phyloP scores from a whole-genome alignment of 1,140 invertebrate genomes.

The Drosophila watanabei region DNA sequence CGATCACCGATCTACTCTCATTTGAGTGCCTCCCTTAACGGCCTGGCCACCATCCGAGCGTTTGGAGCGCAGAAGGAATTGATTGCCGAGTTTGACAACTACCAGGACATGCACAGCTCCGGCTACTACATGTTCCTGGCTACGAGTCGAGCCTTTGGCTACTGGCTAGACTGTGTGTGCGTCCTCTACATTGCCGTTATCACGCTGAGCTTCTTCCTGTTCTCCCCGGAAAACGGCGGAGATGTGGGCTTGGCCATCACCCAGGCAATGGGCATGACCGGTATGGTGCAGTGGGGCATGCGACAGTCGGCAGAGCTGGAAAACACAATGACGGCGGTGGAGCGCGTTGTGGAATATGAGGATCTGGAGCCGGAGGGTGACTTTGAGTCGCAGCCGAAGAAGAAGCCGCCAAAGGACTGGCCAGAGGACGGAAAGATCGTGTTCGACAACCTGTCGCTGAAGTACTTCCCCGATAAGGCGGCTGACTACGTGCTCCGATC shows the following conservation, averaged over 20 bases:
- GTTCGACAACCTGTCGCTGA: constrained; percentile 89
- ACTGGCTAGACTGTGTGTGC: constrained; percentile 92
- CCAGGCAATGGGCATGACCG: constrained; percentile 92
- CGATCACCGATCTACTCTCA: constrained; percentile 95
- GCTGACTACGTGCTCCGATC: constrained; percentile 88
- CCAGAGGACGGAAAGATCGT: constrained; percentile 89
- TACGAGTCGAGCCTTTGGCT: constrained; percentile 90
- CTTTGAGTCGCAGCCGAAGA: constrained; percentile 88
- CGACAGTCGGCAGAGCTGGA: constrained; percentile 93
- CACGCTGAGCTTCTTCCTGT: constrained; percentile 90
- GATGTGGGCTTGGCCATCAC: constrained; percentile 93
- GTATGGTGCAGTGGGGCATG: constrained; percentile 95
- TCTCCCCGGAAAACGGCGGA: constrained; percentile 88
- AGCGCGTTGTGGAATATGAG: constrained; percentile 92
- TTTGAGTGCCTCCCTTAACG: constrained; percentile 94
- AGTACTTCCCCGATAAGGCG: constrained; percentile 89
- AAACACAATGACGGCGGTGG: constrained; percentile 93
- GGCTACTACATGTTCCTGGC: constrained; percentile 89
- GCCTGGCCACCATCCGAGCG: constrained; percentile 95
- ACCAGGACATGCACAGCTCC: constrained; percentile 91
- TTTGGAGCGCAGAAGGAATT: constrained; percentile 92
- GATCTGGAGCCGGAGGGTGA: constrained; percentile 90
- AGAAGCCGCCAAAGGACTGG: constrained; percentile 90
- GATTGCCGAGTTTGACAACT: constrained; percentile 92
- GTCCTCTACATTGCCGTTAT: constrained; percentile 90